Base-by-base conservation (phyloP, 2,888 invertebrate species). In the Leucophenga montana region DNA sequence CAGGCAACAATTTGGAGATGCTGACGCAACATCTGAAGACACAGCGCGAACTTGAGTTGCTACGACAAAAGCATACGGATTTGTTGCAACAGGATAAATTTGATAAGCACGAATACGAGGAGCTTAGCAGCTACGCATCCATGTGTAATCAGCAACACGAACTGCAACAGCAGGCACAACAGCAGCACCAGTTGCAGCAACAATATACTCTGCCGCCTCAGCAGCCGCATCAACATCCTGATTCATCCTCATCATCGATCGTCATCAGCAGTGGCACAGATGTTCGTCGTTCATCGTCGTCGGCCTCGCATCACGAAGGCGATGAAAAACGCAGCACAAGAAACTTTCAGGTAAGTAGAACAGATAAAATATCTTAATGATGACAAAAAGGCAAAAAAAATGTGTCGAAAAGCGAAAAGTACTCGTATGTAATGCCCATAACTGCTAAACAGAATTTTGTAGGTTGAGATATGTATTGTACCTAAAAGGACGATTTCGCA, bases 181-280 rank as follows among this genome's bases (percentile, higher is more conserved):
- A 46, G 62, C 70, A 75, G 13, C 67, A 67, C 0, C 70, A 75
- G 67, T 73, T 73, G 33, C 77, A 76, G 50, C 79, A 75, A 46
- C 78, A 79, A 16, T 75, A 79, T 14, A 27, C 62, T 0, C 22
- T 48, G 59, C 73, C 71, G 61, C 74, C 74, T 22, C 48, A 46
- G 13, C 79, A 73, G 22, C 81, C 75, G 5, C 80, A 76, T 22
- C 83, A 80, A 72, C 87, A 87, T 75, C 88, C 88, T 71, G 88
- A 88, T 79, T 88, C 88, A 44, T 89, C 88, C 22, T 88, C 88
- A 44, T 89, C 88, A 22, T 88, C 88, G 68, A 75, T 82, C 20
- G 73, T 78, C 53, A 76, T 79, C 71, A 77, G 80, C 39, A 72
- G 73, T 59, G 72, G 75, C 62, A 83, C 84, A 86, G 86, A 85